These are phyloP conservation scores for Watsonalla cultraria DNA, from an alignment of 2,888 invertebrate genomes.

Conservation along the genomic window DNA sequence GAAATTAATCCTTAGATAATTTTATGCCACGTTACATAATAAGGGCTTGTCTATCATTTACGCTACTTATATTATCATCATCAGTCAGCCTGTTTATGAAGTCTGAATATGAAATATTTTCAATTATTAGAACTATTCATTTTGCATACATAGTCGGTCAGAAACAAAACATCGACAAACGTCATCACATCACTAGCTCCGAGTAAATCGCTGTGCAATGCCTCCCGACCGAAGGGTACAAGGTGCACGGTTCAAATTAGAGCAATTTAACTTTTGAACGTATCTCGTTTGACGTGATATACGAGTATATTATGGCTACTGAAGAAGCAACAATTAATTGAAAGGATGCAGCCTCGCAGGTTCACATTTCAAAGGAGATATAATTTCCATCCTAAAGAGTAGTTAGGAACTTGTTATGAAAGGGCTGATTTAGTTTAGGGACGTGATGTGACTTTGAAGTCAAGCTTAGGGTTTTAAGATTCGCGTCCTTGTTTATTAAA, in stretches of 20 bases:
- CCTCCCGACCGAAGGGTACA: slow-evolving; percentile 59
- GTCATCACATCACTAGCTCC: slow-evolving; percentile 35
- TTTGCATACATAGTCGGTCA: neutral
- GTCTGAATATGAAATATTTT: no score
- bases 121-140: no score
- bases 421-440: neutral
- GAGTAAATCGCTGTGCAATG: slow-evolving; percentile 48
- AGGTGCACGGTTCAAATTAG: slow-evolving; percentile 65
- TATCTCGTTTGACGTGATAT: slow-evolving; percentile 34
- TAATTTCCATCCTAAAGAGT: neutral
- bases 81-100: no score
- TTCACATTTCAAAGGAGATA: neutral
- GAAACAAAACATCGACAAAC: slow-evolving; percentile 13
- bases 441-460: neutral
- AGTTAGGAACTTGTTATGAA: neutral
- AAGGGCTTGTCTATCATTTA: no score
- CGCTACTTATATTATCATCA: no score
- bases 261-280: slow-evolving; percentile 71
- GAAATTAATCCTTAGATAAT: no score
- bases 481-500: no score
- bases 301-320: neutral
- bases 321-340: slow-evolving; percentile 3
- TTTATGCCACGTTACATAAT: no score
- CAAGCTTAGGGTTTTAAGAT: no score
- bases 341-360: slow-evolving; percentile 3